Evolutionary conservation across 2,888 invertebrate genomes (phyloP), one percentile per base, ranked within the genome.

Genomic region (Miltochrista miniata): DNA sequence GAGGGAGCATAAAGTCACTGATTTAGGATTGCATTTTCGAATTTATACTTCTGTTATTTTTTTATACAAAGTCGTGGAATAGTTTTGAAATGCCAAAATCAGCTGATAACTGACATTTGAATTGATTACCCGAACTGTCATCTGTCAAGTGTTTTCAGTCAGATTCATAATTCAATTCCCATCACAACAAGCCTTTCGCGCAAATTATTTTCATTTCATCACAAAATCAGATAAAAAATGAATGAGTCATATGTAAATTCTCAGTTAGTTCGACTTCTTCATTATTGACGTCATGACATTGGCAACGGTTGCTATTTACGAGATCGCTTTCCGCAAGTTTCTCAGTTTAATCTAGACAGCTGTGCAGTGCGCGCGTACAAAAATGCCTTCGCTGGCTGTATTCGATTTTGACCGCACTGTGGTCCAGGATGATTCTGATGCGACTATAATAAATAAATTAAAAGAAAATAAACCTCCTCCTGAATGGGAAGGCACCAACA

Each of bases 401-500:
- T 91, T 91, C 60, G 91, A 91, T 75, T 91, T 91, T 54, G 91
- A 91, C 54, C 85, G 87, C 15, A 91, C 91, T 9, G 81, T 91
- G 13, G 90, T 90, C 0, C 79, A 85, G 36, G 87, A 80, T 34
- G 91, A 91, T 66, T 90, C 90, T 0, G 91, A 90, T 51, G 88
- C 88, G 0, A 88, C 89, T 0, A 83, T 90, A 45, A 89, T 90
- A 51, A 81, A 82, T 49, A 86, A 78, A 64, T 60, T 91, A 53
- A 73, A 85, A 8, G 88, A 89, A 53, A 87, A 82, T 39, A 68
- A 80, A 43, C 84, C 89, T 1, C 90, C 90, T 7, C 90, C 90
- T 0, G 89, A 89, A 51, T 90, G 86, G 85, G 89, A 91, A 39
- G 62, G 76, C 0, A 62, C 74, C 0, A 85, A 71, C 45, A 71